Evolutionary conservation across 2,888 invertebrate species (phyloP).

Genomic region (Pilophorus perplexus): DNA sequence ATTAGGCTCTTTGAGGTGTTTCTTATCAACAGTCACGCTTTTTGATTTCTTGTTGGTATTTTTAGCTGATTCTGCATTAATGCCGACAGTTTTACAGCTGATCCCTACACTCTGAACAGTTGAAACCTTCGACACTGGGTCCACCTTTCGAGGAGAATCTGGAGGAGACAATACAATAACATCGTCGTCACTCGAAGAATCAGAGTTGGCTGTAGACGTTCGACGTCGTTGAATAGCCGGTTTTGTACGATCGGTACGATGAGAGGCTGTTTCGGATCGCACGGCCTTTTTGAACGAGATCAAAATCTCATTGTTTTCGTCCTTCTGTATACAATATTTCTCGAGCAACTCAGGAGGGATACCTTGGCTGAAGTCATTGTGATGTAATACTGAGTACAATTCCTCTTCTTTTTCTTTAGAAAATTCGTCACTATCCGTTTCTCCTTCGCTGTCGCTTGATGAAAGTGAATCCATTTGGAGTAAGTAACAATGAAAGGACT

Average conservation of each 20-base stretch:
- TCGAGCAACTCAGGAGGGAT: slow-evolving; percentile 36
- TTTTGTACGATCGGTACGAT: neutral
- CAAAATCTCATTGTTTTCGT: slow-evolving; percentile 17
- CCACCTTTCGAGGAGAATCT: neutral
- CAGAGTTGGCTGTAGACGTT: neutral
- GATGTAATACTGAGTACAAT: slow-evolving; percentile 44
- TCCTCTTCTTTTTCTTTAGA: slow-evolving; percentile 40
- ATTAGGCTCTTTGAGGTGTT: no score
- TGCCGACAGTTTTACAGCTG: no score
- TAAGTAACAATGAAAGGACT: no score
- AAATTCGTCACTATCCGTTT: neutral
- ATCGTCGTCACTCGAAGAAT: neutral
- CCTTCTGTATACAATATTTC: slow-evolving; percentile 35
- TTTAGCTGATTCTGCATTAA: neutral
- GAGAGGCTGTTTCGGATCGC: neutral
- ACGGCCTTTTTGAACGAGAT: slow-evolving; percentile 27
- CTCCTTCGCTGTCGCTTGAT: neutral
- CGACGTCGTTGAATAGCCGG: neutral
- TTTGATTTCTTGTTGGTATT: no score
- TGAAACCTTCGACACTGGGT: no score
- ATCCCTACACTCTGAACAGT: no score
- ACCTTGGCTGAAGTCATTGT: slow-evolving; percentile 41
- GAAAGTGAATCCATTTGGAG: neutral
- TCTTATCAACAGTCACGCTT: no score
- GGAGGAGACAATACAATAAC: neutral